Evolutionary conservation across 1,140 invertebrate species (phyloP).

Genomic region (Limonius californicus): DNA sequence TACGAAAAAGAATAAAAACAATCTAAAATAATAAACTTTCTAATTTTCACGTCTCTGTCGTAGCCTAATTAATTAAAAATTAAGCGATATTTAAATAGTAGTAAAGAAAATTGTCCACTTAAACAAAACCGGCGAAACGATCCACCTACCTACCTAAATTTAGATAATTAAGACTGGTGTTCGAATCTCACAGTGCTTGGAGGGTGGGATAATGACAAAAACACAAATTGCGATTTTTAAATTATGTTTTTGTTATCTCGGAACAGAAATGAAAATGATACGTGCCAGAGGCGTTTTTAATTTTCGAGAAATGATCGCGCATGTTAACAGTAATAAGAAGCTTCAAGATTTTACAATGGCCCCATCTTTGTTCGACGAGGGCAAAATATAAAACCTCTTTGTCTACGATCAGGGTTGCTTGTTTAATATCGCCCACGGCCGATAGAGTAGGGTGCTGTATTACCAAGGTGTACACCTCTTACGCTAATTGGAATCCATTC

Average conservation of each 20-base stretch:
- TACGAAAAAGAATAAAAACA: too few species aligned
- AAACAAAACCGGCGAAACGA: too few species aligned
- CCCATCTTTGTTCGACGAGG: slow-evolving; percentile 12
- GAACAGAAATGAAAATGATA: slow-evolving; percentile 43
- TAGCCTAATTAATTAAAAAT: too few species aligned
- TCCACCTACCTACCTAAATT: slow-evolving; percentile 6
- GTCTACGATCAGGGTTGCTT: slow-evolving; percentile 21
- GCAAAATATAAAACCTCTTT: neutral
- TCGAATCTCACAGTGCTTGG: slow-evolving; percentile 3
- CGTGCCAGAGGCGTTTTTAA: slow-evolving; percentile 44
- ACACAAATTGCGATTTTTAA: slow-evolving; percentile 44
- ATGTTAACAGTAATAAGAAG: slow-evolving; percentile 41
- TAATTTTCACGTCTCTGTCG: too few species aligned
- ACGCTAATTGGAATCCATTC: slow-evolving; percentile 36
- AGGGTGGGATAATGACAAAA: slow-evolving; percentile 38
- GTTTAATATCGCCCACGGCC: slow-evolving; percentile 39
- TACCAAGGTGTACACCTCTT: slow-evolving; percentile 32
- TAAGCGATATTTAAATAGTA: too few species aligned
- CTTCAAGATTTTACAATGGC: slow-evolving; percentile 37
- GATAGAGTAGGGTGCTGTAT: slow-evolving; percentile 35
- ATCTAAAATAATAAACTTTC: too few species aligned
- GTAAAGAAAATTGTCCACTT: too few species aligned
- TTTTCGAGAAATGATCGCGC: slow-evolving; percentile 46
- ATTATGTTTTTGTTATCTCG: slow-evolving; percentile 43
- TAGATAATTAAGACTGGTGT: slow-evolving; percentile 14